phyloP scores from a whole-genome alignment of 2,797 vertebrate species.

The Crenuchus spilurus region DNA sequence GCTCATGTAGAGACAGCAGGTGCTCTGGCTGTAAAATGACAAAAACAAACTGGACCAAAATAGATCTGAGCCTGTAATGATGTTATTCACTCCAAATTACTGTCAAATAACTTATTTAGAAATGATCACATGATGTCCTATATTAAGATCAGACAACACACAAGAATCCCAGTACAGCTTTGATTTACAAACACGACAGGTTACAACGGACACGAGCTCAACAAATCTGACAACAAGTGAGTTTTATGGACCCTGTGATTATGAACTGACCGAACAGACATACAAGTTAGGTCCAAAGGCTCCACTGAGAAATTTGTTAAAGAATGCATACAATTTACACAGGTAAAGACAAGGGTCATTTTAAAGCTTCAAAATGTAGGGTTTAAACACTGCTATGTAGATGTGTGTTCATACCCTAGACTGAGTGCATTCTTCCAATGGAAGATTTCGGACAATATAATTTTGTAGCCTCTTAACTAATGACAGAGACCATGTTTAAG shows the following conservation, averaged over 20 bases:
- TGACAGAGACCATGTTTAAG: constrained; percentile 10
- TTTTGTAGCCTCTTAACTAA: constrained; percentile 13
- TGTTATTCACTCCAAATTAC: neutral
- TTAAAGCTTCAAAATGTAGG: neutral
- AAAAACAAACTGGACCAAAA: constrained; percentile 26
- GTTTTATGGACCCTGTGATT: neutral
- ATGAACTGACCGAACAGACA: neutral
- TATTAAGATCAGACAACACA: neutral
- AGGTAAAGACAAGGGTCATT: neutral
- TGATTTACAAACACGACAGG: neutral
- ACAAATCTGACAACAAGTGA: neutral
- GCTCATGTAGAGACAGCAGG: neutral
- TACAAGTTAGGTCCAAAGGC: neutral
- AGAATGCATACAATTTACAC: neutral
- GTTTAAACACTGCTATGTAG: neutral
- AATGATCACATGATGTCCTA: neutral
- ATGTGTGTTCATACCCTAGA: neutral
- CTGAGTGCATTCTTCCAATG: neutral
- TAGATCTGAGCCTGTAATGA: neutral
- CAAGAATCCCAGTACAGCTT: neutral
- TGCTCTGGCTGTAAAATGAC: neutral
- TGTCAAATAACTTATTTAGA: neutral
- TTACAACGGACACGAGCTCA: neutral
- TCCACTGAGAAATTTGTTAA: neutral
- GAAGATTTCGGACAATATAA: neutral